Evolutionary conservation across 2,113 vertebrate species (phyloP).

Genomic region (Austrofundulus limnaeus): DNA sequence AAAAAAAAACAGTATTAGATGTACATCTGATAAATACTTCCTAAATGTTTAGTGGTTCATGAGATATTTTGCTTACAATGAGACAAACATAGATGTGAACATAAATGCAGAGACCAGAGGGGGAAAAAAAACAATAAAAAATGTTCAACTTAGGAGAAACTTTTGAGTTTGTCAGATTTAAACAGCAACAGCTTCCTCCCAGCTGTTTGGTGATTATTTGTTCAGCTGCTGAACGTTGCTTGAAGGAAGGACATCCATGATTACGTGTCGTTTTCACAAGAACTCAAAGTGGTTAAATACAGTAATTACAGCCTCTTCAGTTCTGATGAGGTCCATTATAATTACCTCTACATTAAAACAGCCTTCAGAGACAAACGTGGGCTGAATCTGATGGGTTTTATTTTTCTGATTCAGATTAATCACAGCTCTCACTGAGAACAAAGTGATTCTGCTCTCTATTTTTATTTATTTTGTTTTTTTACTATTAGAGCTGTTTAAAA

Average conservation of each 20-base stretch:
- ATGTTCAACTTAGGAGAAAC: background rate
- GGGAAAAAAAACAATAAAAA: background rate
- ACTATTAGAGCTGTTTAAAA: background rate
- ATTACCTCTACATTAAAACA: constrained; percentile 15
- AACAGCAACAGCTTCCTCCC: background rate
- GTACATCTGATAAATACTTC: too few relatives aligned
- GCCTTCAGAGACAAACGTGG: background rate
- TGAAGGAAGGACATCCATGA: background rate
- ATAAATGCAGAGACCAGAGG: too few relatives aligned
- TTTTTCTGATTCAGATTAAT: background rate
- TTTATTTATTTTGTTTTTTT: too few relatives aligned
- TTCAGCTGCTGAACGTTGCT: background rate
- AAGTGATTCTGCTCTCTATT: too few relatives aligned
- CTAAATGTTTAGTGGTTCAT: too few relatives aligned
- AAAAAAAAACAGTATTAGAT: too few relatives aligned
- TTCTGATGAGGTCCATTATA: constrained; percentile 29
- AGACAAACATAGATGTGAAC: too few relatives aligned
- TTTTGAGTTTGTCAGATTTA: background rate
- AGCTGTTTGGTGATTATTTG: background rate
- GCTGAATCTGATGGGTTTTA: background rate
- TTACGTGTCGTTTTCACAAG: constrained; percentile 5
- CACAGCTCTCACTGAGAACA: background rate
- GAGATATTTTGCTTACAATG: too few relatives aligned
- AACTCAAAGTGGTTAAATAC: constrained; percentile 32
- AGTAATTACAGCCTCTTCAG: constrained; percentile 18